Evolutionary conservation across 2,797 vertebrate species (phyloP).

Genomic region (Echiichthys vipera): DNA sequence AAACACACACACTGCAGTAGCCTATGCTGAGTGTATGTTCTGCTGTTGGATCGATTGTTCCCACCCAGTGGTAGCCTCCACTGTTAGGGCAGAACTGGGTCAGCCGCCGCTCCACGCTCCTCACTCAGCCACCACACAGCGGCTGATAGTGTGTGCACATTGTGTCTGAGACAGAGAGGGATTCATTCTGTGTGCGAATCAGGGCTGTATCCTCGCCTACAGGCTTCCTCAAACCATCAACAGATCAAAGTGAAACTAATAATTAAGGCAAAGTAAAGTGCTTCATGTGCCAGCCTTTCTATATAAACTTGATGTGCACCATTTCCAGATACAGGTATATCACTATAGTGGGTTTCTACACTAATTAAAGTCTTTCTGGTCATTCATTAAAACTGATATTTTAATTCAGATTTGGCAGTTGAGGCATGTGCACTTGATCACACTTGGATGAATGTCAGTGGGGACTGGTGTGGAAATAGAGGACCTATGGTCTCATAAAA

Average conservation of each 20-base stretch:
- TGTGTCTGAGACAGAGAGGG: constrained; percentile 34
- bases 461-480: neutral
- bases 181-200: constrained; percentile 50
- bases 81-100: constrained; percentile 69
- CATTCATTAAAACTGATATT: constrained; percentile 31
- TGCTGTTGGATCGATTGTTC: constrained; percentile 56
- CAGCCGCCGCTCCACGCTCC: constrained; percentile 57
- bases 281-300: constrained; percentile 40
- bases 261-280: constrained; percentile 51
- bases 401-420: constrained; percentile 12
- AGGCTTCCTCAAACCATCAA: constrained; percentile 54
- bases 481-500: constrained; percentile 27
- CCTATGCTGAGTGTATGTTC: constrained; percentile 21
- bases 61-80: constrained; percentile 38
- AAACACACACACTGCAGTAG: neutral
- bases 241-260: constrained; percentile 68
- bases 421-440: constrained; percentile 6
- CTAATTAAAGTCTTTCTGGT: neutral
- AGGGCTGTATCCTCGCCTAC: constrained; percentile 37
- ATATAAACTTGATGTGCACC: constrained; percentile 23
- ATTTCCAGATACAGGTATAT: neutral
- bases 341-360: neutral
- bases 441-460: constrained; percentile 14
- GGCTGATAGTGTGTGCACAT: constrained; percentile 44
- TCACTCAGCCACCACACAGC: constrained; percentile 46